Evolutionary conservation across 2,113 vertebrate species (phyloP), one percentile per base, ranked within the genome.

Genomic region (Naja naja): DNA sequence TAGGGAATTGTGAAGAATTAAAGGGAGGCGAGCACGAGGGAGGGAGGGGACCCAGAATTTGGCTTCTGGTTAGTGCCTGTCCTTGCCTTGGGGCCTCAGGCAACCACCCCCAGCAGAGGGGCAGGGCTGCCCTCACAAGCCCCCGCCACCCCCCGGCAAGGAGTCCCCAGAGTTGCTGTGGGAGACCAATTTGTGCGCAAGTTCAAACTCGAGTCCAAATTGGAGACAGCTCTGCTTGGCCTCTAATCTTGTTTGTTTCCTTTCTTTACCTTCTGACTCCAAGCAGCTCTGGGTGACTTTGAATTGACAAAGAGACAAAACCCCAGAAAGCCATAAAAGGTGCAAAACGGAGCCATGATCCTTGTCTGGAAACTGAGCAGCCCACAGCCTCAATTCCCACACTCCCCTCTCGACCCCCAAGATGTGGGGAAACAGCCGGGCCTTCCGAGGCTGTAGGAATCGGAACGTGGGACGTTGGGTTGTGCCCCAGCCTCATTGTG

Each of bases 381-480:
- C 3, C 58, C 1, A 25, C 7, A 2, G 22, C 22, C 56, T 9
- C 56, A 27, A 3, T 27, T 27, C 23, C 25, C 56, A 60, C 25
- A 0, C 54, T 55, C 20, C 1, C 5, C 1, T 55, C 54, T 22
- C 58, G 47, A 11, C 0, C 58, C 58, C 9, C 25, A 60, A 30
- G 25, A 27, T 7, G 25, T 60, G 58, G 58, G 25, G 27, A 11
- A 30, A 60, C 58, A 16, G 64, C 60, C 10, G 1, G 27, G 11
- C 30, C 64, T n/a, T n/a, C 64, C n/a, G 2, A 2, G 30, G 5
- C 12, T n/a, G 14, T 14, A 5, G 60, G 60, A 69, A 16, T 12
- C 12, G 1, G 1, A n/a, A 0, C 4, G 4, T 16, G 64, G 30
- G 64, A 1, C 5, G 4, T n/a, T 69, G 12, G 30, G 1, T 47